Evolutionary conservation across 2,797 vertebrate species (phyloP).

Genomic region (Erpetoichthys calabaricus): DNA sequence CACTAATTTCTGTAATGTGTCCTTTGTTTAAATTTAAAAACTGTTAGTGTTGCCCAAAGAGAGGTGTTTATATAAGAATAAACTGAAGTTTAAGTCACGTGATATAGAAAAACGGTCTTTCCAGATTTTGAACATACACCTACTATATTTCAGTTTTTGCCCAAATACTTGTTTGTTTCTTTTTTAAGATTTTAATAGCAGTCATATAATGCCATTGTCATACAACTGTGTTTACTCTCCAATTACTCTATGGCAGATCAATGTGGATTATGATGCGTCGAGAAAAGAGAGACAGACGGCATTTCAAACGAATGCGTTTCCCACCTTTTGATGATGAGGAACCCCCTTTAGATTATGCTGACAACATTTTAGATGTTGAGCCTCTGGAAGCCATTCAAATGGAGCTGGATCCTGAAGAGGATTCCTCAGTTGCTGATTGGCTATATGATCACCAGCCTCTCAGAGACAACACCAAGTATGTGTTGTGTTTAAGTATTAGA

Average conservation of each 20-base stretch:
- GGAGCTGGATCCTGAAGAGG: conserved; percentile 87
- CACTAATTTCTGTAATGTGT: too few species aligned
- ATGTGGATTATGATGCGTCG: conserved; percentile 99
- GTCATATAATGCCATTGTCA: too few species aligned
- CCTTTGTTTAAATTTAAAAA: too few species aligned
- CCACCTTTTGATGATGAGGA: conserved; percentile 96
- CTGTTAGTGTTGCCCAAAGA: too few species aligned
- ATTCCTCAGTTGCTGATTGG: conserved; percentile 80
- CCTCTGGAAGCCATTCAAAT: conserved; percentile 95
- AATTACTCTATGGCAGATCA: conserved; percentile 41
- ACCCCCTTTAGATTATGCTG: conserved; percentile 90
- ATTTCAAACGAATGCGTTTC: conserved; percentile 98
- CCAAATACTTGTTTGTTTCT: too few species aligned
- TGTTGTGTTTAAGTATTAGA: conserved; percentile 8
- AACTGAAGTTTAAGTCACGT: too few species aligned
- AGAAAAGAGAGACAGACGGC: conserved; percentile 87
- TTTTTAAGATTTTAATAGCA: too few species aligned
- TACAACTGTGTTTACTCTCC: background rate
- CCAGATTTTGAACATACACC: too few species aligned
- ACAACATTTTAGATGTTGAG: conserved; percentile 96
- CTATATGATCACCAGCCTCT: conserved; percentile 95
- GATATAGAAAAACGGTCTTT: too few species aligned
- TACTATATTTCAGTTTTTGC: too few species aligned
- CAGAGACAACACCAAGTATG: conserved; percentile 80
- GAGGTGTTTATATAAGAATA: too few species aligned